Conservation (phyloP, 1,140 invertebrate species). For the Druon quercuslanigerum region DNA sequence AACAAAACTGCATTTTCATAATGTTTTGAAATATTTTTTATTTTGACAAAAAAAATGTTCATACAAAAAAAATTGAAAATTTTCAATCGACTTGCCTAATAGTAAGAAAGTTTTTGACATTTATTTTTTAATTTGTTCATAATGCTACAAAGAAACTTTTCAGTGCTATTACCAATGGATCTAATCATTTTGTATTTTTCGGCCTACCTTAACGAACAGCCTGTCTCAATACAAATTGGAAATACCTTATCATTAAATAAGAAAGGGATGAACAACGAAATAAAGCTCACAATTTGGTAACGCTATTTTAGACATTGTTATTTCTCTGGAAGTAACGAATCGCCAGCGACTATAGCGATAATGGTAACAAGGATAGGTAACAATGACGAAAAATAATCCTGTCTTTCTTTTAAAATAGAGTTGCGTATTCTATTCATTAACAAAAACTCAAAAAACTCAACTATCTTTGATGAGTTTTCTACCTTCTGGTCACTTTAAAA, state of each 20-base stretch:
- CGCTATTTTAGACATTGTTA: slow-evolving; percentile 26
- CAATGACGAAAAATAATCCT: neutral
- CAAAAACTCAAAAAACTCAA: neutral
- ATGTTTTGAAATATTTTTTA: no score
- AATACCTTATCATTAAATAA: neutral
- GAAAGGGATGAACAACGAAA: neutral
- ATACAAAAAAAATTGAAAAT: no score
- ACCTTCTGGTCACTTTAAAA: neutral
- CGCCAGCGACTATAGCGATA: neutral
- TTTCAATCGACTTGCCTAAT: no score
- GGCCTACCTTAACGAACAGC: no score
- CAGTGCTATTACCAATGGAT: no score
- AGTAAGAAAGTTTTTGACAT: no score
- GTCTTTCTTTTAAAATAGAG: neutral
- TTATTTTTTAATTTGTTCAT: no score
- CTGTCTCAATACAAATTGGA: neutral
- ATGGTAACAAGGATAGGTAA: neutral
- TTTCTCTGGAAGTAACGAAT: slow-evolving; percentile 24
- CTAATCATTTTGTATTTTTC: no score
- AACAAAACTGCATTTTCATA: no score
- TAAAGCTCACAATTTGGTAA: slow-evolving; percentile 1
- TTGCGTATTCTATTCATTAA: neutral
- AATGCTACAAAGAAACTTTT: no score
- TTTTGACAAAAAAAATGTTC: no score
- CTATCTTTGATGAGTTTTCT: neutral